Evolutionary conservation across 2,888 invertebrate genomes (phyloP), one percentile per base, ranked within the genome.

Genomic region (Clusia tigrina): DNA sequence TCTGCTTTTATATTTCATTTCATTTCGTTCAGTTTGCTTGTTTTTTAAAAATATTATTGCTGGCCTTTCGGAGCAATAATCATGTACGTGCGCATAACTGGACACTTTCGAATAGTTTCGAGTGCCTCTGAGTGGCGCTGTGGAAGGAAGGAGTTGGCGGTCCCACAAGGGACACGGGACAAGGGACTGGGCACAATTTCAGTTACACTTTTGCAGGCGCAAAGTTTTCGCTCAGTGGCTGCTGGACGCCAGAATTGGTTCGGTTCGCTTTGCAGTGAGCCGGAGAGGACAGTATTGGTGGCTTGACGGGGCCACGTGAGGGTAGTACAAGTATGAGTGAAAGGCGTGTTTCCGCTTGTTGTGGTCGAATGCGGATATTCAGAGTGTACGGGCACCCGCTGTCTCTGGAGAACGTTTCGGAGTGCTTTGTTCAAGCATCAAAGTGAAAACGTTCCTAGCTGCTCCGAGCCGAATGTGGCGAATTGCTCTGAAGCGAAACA

Each of bases 31-130:
- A 37, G 54, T 66, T 60, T 67, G 54, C 54, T 54, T 61, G 51
- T 59, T 46, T 37, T 65, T n/a, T n/a, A n/a, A n/a, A n/a, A n/a
- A n/a, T n/a, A 64, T 65, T 42, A 42, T 53, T 10, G 38, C 53
- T 52, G 18, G 2, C 20, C 5, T 48, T 48, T 48, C 22, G 48
- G 20, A 48, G 75, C 74, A 72, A 78, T 73, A 73, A 78, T 76
- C 48, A 37, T 52, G 60, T 69, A 76, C 74, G 73, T 74, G 74
- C 68, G 65, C 68, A 71, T 71, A 76, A 68, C 70, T 70, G 67
- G 66, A 54, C 62, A 63, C 54, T 58, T 63, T 66, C 58, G 71
- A 67, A 72, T 69, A 74, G 71, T 73, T 71, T 70, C 48, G 54
- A 58, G 55, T 65, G 63, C n/a, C 53, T 63, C 58, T 56, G 22